Base-by-base conservation (phyloP, 2,888 invertebrate genomes). In the Nowickia ferox region DNA sequence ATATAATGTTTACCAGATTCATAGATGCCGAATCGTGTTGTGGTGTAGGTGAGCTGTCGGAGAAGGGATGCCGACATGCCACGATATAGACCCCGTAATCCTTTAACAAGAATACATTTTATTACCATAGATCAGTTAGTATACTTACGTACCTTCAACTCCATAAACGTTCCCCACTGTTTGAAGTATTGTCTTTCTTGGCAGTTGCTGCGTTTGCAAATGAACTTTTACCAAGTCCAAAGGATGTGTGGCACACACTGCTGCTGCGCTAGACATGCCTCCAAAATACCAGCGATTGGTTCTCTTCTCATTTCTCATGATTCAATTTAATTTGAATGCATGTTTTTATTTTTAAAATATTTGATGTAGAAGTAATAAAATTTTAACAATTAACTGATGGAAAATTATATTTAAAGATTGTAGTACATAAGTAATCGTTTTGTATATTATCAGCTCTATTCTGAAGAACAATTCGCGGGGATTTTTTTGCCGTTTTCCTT, bases 231-330 rank as follows among this genome's bases (percentile, higher is more conserved):
- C 93, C 80, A 99, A 94, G 93, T 99, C 99, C 88, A 99, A 94
- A 1, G 99, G 99, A 94, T 99, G 99, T 5, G 99, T 99, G 88
- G 96, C 95, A 92, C 97, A 97, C 10, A 98, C 98, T 19, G 99
- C 99, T 87, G 96, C 96, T n/a, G 98, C 97, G 63, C 98, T 97
- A 15, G 98, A 98, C 63, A 98, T 86, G 5, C 99, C 99, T 68
- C 99, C 99, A 92, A 99, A 99, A 93, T 99, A 99, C 99, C 99
- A 99, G 92, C 96, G 94, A 1, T 88, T 76, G 22, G 87, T 9
- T 2, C 89, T 89, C 3, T 74, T 53, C 30, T 87, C 42, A 75
- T 88, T 66, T 40, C 74, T 38, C 77, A 84, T 78, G 4, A 53
- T 9, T n/a, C 13, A 59, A 81, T 48, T 40, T 13, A 19, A 22